phyloP scores from a whole-genome alignment of 2,797 vertebrate genomes.

The Hydrocynus forskahlii region DNA sequence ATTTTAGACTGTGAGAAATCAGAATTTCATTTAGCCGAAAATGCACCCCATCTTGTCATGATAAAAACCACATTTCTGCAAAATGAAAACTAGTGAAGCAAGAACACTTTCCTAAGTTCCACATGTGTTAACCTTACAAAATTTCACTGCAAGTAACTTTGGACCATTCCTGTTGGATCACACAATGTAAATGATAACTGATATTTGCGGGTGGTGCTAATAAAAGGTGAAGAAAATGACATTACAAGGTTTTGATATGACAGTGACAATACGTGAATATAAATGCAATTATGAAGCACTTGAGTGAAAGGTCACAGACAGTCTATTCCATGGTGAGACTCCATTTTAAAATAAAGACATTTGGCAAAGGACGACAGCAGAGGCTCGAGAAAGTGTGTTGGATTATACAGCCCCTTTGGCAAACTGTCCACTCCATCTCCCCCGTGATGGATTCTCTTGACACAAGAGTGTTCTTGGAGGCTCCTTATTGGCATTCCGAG shows the following conservation, averaged over 20 bases:
- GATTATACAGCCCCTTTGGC: conserved; percentile 45
- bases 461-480: conserved; percentile 23
- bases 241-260: no score
- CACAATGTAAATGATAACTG: background rate
- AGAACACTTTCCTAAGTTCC: background rate
- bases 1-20: conserved; percentile 10
- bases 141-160: background rate
- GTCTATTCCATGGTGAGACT: background rate
- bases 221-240: no score
- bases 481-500: conserved; percentile 48
- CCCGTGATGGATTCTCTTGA: conserved; percentile 37
- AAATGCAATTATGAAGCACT: no score
- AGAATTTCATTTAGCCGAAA: no score
- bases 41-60: no score
- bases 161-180: no score
- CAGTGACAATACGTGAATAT: no score
- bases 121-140: background rate
- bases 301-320: conserved; percentile 11
- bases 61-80: no score
- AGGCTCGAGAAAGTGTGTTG: conserved; percentile 28
- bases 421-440: conserved; percentile 17
- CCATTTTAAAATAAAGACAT: conserved; percentile 28
- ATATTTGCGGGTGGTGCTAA: no score
- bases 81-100: no score
- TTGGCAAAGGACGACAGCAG: conserved; percentile 21